Evolutionary conservation across 2,888 invertebrate species (phyloP).

Genomic region (Athalia cordata): DNA sequence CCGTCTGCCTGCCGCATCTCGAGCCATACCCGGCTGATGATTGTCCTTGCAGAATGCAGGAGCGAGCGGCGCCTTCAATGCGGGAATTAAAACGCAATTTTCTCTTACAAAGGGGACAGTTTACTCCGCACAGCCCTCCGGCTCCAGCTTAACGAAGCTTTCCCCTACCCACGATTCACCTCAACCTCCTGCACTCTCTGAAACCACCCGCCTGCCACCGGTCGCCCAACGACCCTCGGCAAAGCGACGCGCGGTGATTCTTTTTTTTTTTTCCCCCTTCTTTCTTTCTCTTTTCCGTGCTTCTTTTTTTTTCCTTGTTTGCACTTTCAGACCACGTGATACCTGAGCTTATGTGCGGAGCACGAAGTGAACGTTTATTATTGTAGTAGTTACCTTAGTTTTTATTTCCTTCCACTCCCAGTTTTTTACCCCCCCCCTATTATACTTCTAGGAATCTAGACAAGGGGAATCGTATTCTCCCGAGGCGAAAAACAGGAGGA

Average conservation of each 20-base stretch:
- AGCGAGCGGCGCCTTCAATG: slow-evolving; percentile 30
- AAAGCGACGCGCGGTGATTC: slow-evolving; percentile 34
- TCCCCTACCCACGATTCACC: slow-evolving; percentile 46
- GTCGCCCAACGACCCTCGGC: background rate
- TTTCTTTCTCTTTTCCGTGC: no score
- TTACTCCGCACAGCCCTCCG: slow-evolving; percentile 58
- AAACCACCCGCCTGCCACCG: no score
- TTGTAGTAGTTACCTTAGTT: no score
- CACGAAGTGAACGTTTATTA: no score
- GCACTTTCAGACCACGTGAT: slow-evolving; percentile 10
- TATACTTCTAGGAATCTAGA: no score
- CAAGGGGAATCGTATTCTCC: no score
- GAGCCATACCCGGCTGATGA: background rate
- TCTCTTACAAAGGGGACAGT: slow-evolving; percentile 71
- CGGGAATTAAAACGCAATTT: slow-evolving; percentile 73
- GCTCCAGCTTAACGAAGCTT: slow-evolving; percentile 70
- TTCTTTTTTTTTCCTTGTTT: slow-evolving; percentile 7
- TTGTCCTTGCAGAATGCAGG: slow-evolving; percentile 26
- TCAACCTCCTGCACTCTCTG: no score
- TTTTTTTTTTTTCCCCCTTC: slow-evolving; percentile 38
- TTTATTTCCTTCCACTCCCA: no score
- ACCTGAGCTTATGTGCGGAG: slow-evolving; percentile 23
- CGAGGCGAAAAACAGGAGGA: no score
- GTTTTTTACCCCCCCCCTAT: no score
- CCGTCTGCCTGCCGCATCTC: slow-evolving; percentile 10